Base-by-base conservation (phyloP, 2,797 vertebrate species). In the Typhlichthys subterraneus region DNA sequence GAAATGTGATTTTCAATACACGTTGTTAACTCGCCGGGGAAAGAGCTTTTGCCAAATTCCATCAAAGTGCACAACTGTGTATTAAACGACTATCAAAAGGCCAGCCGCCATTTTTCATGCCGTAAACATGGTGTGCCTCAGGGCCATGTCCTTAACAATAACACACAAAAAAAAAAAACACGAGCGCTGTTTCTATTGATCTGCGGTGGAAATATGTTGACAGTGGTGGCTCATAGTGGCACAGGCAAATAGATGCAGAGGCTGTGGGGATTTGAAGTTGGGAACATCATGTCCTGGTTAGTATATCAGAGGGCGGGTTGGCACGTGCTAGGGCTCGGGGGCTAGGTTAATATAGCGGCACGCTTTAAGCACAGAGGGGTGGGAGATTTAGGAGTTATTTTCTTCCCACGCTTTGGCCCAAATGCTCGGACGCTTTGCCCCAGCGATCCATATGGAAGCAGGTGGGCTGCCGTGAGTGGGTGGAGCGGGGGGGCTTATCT, bases 51-150 rank as follows among this genome's bases (percentile, higher is more conserved):
- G 85, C 87, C 88, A 89, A 88, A 91, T 90, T 90, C 86, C 78
- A 87, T 91, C 86, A 89, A 86, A 89, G 82, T 79, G 86, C 83
- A 88, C 84, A 87, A 90, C 84, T 88, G 83, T 82, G 85, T 89
- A 89, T 89, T 89, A 88, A 89, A 89, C 86, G 87, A 89, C 86
- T 81, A 83, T 88, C 72, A 86, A 86, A 84, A 75, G 74, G 74
- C 70, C 70, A 71, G 78, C 70, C 70, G 77, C 89, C 85, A 83
- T 89, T 89, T 91, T 88, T 89, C 87, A 87, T 59, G 72, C 66
- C 14, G 1, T 86, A 89, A 91, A 77, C 81, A 87, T 56, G 59
- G 66, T 29, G 80, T 71, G 72, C 78, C 73, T 63, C 59, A 45
- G 60, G 65, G 76, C 74, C 73, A 79, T 74, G 73, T 73, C 65